Evolutionary conservation across 2,797 vertebrate genomes (phyloP).

Genomic region (Graptemys geographica): DNA sequence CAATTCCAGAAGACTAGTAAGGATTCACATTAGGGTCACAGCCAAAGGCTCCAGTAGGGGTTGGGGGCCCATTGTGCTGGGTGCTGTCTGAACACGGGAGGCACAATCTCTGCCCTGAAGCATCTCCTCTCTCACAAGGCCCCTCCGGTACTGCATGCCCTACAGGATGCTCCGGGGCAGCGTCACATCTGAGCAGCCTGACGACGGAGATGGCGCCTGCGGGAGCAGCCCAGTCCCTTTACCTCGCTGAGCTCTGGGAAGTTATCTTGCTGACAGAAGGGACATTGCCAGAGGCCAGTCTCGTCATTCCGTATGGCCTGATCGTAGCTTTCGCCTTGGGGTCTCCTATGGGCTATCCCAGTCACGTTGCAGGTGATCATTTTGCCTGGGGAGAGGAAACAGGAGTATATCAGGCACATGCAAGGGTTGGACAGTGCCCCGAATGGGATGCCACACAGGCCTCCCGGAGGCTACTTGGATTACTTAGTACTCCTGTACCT

Average conservation of each 20-base stretch:
- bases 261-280: conserved; percentile 99
- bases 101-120: neutral
- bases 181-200: neutral
- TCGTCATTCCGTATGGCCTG: conserved; percentile 97
- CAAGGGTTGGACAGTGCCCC: neutral
- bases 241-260: conserved; percentile 99
- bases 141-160: neutral
- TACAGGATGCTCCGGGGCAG: neutral
- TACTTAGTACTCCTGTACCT: neutral
- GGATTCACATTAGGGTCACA: neutral
- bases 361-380: conserved; percentile 96
- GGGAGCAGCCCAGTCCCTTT: neutral
- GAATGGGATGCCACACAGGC: rapidly evolving
- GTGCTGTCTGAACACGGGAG: neutral
- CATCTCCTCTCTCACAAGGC: neutral
- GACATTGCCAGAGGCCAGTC: conserved; percentile 98
- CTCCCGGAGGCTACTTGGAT: neutral
- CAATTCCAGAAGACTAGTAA: neutral
- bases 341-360: conserved; percentile 96
- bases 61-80: neutral
- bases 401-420: neutral
- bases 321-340: conserved; percentile 98
- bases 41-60: neutral
- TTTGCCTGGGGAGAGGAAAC: conserved; percentile 83
- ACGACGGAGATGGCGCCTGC: neutral